Evolutionary conservation across 2,888 invertebrate species (phyloP).

Genomic region (Zaprionus lineosus): DNA sequence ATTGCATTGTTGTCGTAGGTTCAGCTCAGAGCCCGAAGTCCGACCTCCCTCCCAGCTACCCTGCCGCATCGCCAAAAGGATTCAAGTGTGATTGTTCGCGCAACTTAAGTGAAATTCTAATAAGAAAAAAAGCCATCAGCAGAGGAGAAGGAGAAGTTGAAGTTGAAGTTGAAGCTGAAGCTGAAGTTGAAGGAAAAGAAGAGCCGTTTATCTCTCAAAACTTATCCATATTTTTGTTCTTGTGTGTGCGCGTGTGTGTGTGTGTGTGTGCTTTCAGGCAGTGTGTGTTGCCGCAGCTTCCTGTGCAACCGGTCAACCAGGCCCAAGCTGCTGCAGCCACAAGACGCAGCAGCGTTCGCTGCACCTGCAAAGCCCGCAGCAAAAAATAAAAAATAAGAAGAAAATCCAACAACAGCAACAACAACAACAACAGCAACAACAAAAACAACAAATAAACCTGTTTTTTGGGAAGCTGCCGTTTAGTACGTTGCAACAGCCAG

Average conservation of each 20-base stretch:
- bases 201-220: conserved; percentile 22
- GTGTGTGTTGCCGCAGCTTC: conserved; percentile 55
- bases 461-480: conserved; percentile 46
- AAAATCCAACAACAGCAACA: conserved; percentile 11
- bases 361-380: conserved; percentile 56
- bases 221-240: conserved; percentile 13
- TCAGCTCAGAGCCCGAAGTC: too few relatives aligned
- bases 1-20: conserved; percentile 36
- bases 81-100: too few relatives aligned
- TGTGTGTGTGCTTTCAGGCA: conserved; percentile 11
- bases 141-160: too few relatives aligned
- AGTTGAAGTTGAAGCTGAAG: too few relatives aligned
- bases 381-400: background rate
- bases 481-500: conserved; percentile 33
- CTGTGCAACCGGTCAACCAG: conserved; percentile 73
- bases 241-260: conserved; percentile 14
- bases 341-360: conserved; percentile 42
- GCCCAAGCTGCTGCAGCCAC: conserved; percentile 31
- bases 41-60: background rate
- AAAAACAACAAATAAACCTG: conserved; percentile 39
- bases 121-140: too few relatives aligned
- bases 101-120: conserved; percentile 3
- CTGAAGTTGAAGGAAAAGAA: background rate
- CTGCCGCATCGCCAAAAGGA: too few relatives aligned
- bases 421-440: conserved; percentile 10